Base-by-base conservation (phyloP, 1,140 invertebrate species). In the Pachypsylla venusta region DNA sequence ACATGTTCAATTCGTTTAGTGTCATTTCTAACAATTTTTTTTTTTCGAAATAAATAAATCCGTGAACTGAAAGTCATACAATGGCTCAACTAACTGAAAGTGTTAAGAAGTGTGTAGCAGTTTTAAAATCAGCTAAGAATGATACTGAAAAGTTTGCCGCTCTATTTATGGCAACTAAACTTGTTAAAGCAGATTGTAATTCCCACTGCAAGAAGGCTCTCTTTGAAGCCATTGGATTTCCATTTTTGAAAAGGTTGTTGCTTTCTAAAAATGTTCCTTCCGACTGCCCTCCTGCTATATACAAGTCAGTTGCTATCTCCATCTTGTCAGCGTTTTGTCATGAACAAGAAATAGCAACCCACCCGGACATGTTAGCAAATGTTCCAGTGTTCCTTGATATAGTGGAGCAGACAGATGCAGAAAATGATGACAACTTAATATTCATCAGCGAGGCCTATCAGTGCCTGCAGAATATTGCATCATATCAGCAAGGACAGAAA, bases 141-240 rank as follows among this genome's bases (percentile, higher is more conserved):
- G 89, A 93, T 71, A 92, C 87, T 0, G 89, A 93, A 73, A 93
- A 91, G 72, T 90, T 93, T 71, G 89, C 89, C 5, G 87, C 83
- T 0, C 74, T 93, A 1, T 90, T 93, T 68, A 84, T 93, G 81
- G 87, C 93, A 25, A 90, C 89, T 0, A 92, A 93, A 71, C 67
- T 91, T 54, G 80, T 91, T 5, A 87, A 88, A 70, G 81, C 79
- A 57, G 82, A 90, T 63, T 85, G 87, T 66, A 81, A 80, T 60
- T 69, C 80, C 1, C 70, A 73, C 10, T 78, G 80, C 7, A 88
- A 87, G 65, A 83, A 83, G 66, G 74, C 83, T n/a, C 72, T 93
- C 0, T 92, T 93, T 66, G 85, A 92, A 73, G 85, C 85, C 0
- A 91, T 93, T 63, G 89, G 89, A 1, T 85, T 88, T 56, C 79